A percentile compares a stretch with the other conserved stretches of the same genome.
Evolutionary conservation across 2,113 vertebrate genomes (phyloP).

Genomic region (Colius striatus): DNA sequence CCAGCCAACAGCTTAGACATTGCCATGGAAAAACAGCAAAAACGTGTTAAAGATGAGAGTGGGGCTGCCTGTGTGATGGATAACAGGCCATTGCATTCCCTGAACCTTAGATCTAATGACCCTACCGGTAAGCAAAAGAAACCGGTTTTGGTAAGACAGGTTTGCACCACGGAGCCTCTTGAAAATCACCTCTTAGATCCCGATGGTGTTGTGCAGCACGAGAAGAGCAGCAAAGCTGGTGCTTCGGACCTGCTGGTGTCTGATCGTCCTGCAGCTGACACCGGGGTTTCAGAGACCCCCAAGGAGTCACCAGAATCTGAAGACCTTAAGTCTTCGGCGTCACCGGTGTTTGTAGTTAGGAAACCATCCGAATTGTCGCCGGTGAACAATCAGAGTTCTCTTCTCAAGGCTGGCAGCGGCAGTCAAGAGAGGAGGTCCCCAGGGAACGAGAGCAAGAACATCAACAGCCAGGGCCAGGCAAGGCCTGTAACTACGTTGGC

Average conservation of each 20-base stretch:
- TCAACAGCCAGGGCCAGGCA: constrained; percentile 75
- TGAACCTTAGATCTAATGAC: constrained; percentile 81
- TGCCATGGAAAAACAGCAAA: constrained; percentile 98
- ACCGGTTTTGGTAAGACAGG: constrained; percentile 89
- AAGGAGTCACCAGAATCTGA: constrained; percentile 76
- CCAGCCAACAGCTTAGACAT: constrained; percentile 98
- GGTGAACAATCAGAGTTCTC: constrained; percentile 53
- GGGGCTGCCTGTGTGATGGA: constrained; percentile 87
- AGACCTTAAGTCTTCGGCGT: constrained; percentile 63
- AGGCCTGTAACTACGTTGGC: constrained; percentile 76
- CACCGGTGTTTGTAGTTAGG: constrained; percentile 1
- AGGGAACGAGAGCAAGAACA: constrained; percentile 69
- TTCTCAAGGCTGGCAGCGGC: constrained; percentile 75
- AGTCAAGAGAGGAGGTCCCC: constrained; percentile 81
- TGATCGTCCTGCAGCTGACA: constrained; percentile 60
- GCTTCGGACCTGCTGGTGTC: constrained; percentile 24
- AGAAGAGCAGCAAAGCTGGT: constrained; percentile 58
- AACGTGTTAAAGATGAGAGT: constrained; percentile 95
- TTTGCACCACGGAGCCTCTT: constrained; percentile 91
- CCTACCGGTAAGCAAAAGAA: constrained; percentile 85
- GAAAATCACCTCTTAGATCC: constrained; percentile 84
- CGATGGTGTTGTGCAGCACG: constrained; percentile 73
- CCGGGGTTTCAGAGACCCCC: constrained; percentile 67
- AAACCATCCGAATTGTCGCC: constrained; percentile 63
- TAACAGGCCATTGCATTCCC: constrained; percentile 75